These are phyloP conservation scores for Trissoscelio sp. DNA, from an alignment of 2,888 invertebrate genomes.

Conservation along the genomic window DNA sequence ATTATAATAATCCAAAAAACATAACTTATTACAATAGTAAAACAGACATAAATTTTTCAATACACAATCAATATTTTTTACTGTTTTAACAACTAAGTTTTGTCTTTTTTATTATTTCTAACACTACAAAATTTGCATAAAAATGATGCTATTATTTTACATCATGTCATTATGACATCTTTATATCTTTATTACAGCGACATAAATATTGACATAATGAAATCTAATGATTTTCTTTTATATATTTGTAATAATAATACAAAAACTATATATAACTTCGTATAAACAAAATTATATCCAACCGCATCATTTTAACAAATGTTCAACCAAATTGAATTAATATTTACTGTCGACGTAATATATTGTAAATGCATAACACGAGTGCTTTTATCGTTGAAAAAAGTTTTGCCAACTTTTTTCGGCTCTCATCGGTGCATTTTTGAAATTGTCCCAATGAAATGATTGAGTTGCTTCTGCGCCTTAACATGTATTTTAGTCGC, in stretches of 20 bases:
- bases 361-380: background rate
- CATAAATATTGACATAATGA: conserved; percentile 27
- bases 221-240: background rate
- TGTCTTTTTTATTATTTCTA: background rate
- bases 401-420: conserved; percentile 2
- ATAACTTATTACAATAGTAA: background rate
- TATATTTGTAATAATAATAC: too few species aligned
- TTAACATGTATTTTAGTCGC: background rate
- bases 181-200: conserved; percentile 18
- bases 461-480: conserved; percentile 35
- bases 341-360: conserved; percentile 3
- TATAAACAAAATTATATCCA: background rate
- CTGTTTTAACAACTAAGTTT: background rate
- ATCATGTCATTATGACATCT: conserved; percentile 15
- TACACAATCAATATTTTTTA: background rate
- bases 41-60: conserved; percentile 6
- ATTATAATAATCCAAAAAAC: background rate
- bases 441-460: conserved; percentile 46
- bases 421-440: conserved; percentile 22
- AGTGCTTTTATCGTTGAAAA: conserved; percentile 33
- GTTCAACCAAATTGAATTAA: background rate
- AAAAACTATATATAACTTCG: background rate
- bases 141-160: background rate
- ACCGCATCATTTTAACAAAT: background rate
- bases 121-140: background rate